phyloP scores from a whole-genome alignment of 2,888 invertebrate species.

The Aspidiotus destructor region DNA sequence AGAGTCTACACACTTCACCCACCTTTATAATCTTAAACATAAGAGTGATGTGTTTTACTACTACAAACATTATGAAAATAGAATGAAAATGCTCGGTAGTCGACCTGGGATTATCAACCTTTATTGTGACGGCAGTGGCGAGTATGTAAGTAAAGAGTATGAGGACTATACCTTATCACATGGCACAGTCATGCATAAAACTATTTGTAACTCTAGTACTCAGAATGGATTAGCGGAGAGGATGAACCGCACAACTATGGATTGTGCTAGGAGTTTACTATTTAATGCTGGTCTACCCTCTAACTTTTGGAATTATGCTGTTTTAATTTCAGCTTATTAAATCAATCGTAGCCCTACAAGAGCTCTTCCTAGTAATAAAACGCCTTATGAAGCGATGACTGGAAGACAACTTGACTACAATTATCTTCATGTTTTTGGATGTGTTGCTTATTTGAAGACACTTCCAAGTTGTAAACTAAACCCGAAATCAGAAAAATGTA shows the following conservation, averaged over 20 bases:
- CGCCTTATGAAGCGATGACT: neutral
- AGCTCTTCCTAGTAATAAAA: no score
- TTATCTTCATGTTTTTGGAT: neutral
- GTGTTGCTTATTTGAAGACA: neutral
- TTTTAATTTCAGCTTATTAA: conserved; percentile 6
- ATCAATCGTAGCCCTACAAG: conserved; percentile 28
- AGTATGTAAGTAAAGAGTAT: conserved; percentile 35
- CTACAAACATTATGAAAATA: conserved; percentile 36
- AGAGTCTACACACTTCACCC: conserved; percentile 38
- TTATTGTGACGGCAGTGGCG: conserved; percentile 39
- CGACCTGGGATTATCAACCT: conserved; percentile 38
- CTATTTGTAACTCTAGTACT: conserved; percentile 39
- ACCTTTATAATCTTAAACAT: conserved; percentile 38
- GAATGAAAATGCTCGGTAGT: conserved; percentile 36
- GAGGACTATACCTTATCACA: conserved; percentile 36
- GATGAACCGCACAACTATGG: neutral
- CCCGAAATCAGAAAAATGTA: neutral
- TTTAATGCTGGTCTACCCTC: neutral
- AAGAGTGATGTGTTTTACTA: conserved; percentile 38
- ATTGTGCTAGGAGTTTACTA: neutral
- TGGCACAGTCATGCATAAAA: conserved; percentile 39
- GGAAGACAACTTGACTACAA: neutral
- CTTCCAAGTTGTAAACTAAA: neutral
- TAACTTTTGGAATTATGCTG: neutral
- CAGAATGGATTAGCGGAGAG: conserved; percentile 38